These are phyloP conservation scores for Acronicta aceris DNA, from an alignment of 2,888 invertebrate species.

Conservation along the genomic window DNA sequence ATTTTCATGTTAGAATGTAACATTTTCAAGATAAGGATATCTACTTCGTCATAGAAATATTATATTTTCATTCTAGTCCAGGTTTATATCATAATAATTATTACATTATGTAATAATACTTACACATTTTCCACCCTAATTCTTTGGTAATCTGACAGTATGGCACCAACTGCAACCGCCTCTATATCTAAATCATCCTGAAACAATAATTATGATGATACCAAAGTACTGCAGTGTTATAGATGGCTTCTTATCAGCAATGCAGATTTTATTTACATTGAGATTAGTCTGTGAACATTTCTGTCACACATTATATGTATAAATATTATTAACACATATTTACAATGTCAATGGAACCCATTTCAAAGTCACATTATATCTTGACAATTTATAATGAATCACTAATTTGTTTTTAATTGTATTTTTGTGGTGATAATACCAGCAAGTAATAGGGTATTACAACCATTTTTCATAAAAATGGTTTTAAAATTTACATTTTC, in stretches of 20 bases:
- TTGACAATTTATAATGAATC: constrained; percentile 19
- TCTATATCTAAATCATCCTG: constrained; percentile 93
- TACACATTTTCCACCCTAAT: constrained; percentile 99
- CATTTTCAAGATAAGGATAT: neutral
- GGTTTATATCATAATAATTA: neutral
- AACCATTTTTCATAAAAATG: no score
- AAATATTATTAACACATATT: constrained; percentile 38
- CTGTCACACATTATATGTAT: constrained; percentile 21
- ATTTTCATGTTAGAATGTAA: no score
- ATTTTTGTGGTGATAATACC: constrained; percentile 4
- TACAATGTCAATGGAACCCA: constrained; percentile 45
- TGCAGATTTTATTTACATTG: constrained; percentile 30
- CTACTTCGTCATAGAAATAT: no score
- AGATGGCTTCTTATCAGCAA: constrained; percentile 15
- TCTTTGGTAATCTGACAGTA: constrained; percentile 99
- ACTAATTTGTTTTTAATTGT: neutral
- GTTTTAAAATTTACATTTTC: no score
- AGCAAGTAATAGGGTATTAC: no score
- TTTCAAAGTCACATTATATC: constrained; percentile 42
- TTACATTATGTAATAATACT: constrained; percentile 76
- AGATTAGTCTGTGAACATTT: constrained; percentile 27
- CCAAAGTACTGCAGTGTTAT: constrained; percentile 10
- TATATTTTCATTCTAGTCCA: neutral
- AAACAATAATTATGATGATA: constrained; percentile 63
- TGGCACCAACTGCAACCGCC: constrained; percentile 99